phyloP scores from a whole-genome alignment of 1,140 invertebrate species.

The Drosophila tani region DNA sequence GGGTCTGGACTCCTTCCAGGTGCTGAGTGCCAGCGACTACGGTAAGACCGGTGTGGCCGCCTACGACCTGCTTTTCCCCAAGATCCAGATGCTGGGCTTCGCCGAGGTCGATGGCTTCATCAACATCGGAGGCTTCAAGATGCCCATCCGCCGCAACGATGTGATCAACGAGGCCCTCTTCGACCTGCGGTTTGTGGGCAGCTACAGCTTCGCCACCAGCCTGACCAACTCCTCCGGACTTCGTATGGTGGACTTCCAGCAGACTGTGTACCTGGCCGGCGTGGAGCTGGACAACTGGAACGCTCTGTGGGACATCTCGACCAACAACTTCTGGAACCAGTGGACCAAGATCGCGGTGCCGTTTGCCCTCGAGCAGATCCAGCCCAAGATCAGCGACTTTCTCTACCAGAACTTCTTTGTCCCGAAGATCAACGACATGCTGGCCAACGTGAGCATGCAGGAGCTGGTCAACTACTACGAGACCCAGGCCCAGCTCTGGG shows the following conservation, averaged over 20 bases:
- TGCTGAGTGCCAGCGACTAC: slow-evolving; percentile 48
- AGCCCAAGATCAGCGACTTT: slow-evolving; percentile 31
- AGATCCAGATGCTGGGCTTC: slow-evolving; percentile 58
- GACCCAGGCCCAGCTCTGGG: slow-evolving; percentile 9
- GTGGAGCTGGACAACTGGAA: slow-evolving; percentile 65
- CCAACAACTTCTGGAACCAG: slow-evolving; percentile 59
- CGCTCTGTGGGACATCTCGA: slow-evolving; percentile 53
- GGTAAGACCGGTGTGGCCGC: slow-evolving; percentile 32
- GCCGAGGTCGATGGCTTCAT: slow-evolving; percentile 46
- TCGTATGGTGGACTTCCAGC: slow-evolving; percentile 45
- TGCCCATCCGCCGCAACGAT: slow-evolving; percentile 36
- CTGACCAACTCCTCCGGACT: slow-evolving; percentile 36
- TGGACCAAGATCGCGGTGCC: slow-evolving; percentile 7
- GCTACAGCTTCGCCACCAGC: slow-evolving; percentile 50
- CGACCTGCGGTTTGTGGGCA: slow-evolving; percentile 65
- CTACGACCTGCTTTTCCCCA: slow-evolving; percentile 57
- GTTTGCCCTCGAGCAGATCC: slow-evolving; percentile 42
- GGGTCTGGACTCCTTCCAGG: slow-evolving; percentile 56
- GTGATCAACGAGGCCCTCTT: slow-evolving; percentile 59
- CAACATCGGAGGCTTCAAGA: slow-evolving; percentile 34
- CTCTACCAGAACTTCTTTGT: slow-evolving; percentile 40
- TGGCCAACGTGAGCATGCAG: slow-evolving; percentile 43
- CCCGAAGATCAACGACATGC: slow-evolving; percentile 37
- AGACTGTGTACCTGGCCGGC: slow-evolving; percentile 57
- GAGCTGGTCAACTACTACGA: slow-evolving; percentile 42